Evolutionary conservation across 2,888 invertebrate genomes (phyloP), one percentile per base, ranked within the genome.

Genomic region (Hemaris fuciformis): DNA sequence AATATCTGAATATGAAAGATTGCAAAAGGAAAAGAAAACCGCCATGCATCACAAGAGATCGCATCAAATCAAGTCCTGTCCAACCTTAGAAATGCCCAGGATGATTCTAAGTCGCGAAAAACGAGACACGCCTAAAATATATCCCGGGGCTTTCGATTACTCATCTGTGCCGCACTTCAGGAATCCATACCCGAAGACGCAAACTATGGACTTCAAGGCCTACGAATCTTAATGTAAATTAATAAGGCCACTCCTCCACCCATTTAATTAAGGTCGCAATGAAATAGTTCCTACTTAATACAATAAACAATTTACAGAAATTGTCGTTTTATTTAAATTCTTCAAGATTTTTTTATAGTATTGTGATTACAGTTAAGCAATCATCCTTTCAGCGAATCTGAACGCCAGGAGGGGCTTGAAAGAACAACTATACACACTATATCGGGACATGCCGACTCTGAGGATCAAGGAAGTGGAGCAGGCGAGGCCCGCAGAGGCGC

Each of bases 351-450:
- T 56, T 57, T 46, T 10, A 63, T 72, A 74, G 75, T 74, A 75
- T 72, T 72, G 69, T 71, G 70, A 79, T 76, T 77, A 84, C 72
- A 83, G 74, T 63, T 76, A 66, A 68, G 64, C 64, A 76, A 75
- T 83, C 78, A 79, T 87, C 81, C 80, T 89, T 89, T 88, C 88
- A 88, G 88, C 83, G 63, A 82, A 75, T 72, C 66, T 69, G 66
- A 61, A 71, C 70, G 72, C 66, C 81, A 79, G 73, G 81, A 82
- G 74, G 74, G 73, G 67, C 66, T 69, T 77, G 69, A 72, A 72
- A 75, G 76, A 79, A 66, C 73, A 71, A 68, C 71, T 70, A 62
- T 72, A 67, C 66, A 70, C 62, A 64, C 65, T 70, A 62, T 64
- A 67, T 62, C 75, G 70, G 22, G 74, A 72, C 62, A 64, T 73